Base-by-base conservation (phyloP, 2,797 vertebrate species). In the Microctenopoma stevenorrisi region DNA sequence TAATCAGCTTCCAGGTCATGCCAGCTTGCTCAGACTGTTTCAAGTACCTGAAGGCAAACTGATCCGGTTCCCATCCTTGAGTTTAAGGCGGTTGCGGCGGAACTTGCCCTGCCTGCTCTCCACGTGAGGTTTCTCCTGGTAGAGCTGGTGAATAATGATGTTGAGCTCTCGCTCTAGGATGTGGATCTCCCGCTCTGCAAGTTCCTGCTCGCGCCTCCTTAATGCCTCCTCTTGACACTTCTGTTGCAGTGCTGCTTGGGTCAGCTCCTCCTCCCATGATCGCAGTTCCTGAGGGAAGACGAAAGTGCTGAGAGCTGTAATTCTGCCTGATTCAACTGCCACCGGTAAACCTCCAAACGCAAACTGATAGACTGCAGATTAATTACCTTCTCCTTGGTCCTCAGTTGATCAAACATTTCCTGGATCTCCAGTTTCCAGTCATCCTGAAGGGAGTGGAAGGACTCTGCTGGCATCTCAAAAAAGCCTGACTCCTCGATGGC, bases 361-460 rank as follows among this genome's bases (percentile, higher is more conserved):
- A 6, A 4, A 7, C 30, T 7, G 30, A 33, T 10, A 44, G 44
- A 2, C 14, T 25, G 30, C 35, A 8, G 22, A 12, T 62, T 14
- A 8, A 47, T 1, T 87, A 96, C 98, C 95, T 98, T 99, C 88
- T 99, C 98, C 93, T 99, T 99, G 84, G 95, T 95, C 89, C 97
- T 95, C 76, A 99, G 96, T 78, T 99, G 95, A 82, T 98, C 96
- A 88, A 99, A 99, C 97, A 99, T 98, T 86, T 99, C 97, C 89
- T 98, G 96, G 83, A 99, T 97, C 89, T 99, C 98, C 87, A 96
- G 92, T 79, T 98, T 99, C 97, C 97, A 99, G 94, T 99, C 96
- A 58, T 99, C 96, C 93, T 99, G 97, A 88, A 99, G 91, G 40
- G 96, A 99, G 88, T 97, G 96, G 91, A 99, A 99, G 9, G 97